Evolutionary conservation across 1,140 invertebrate genomes (phyloP), one percentile per base, ranked within the genome.

Genomic region (Pseudomyrmex cubaensis): DNA sequence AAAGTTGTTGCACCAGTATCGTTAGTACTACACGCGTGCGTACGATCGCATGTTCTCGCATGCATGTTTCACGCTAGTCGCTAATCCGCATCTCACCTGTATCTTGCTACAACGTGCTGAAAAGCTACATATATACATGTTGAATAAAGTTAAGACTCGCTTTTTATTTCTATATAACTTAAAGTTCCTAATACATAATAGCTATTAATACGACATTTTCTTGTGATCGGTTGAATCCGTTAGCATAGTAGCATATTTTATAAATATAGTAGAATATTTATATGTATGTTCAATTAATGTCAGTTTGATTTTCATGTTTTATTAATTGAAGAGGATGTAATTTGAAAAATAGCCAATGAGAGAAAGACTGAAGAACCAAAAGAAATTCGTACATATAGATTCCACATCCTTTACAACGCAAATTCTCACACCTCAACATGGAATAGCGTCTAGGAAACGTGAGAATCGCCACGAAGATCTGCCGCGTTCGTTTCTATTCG

Each of bases 1-100:
- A 89, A 89, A 89, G 87, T 89, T 88, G 87, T 88, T 88, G 78
- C 84, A 83, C 86, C 87, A 76, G 83, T 87, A 88, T 85, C 87
- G 75, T 57, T 70, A 70, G 87, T 88, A 75, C 64, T 84, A 87
- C 73, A 84, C 82, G 85, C 74, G 69, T 61, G 61, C 78, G 50
- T 56, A 69, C 15, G 7, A 35, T 35, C 35, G 35, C 35, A 35
- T 35, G 35, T 35, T 35, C 35, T 35, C 35, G 35, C 7, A 13
- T 50, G 67, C 50, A 50, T 64, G 13, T 64, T 63, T 25, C 17
- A 52, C 48, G 62, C 61, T 48, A 52, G 62, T 77, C 75, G 50
- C 75, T 77, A 77, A 77, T 77, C 62, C 75, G 75, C 75, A 10
- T 22, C 20, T 50, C 63, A 46, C 17, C 63, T 35, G 54, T 20